A percentile compares a stretch with the other conserved stretches of the same genome.
phyloP scores from a whole-genome alignment of 1,140 invertebrate species.

The Neelides sp. region DNA sequence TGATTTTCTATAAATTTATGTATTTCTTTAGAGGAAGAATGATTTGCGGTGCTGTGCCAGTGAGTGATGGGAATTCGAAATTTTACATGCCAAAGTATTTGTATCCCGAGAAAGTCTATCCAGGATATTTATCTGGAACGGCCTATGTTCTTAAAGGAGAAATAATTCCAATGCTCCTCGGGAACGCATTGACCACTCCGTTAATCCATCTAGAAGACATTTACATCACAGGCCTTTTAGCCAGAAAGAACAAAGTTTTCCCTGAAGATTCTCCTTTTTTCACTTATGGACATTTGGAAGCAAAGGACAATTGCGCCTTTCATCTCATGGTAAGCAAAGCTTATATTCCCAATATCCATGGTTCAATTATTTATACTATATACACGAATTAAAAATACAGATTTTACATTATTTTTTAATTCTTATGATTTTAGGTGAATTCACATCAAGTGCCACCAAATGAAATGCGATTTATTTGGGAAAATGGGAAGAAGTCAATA shows the following conservation, averaged over 20 bases:
- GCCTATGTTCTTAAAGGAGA: slow-evolving; percentile 66
- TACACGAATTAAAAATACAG: neutral
- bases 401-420: slow-evolving; percentile 3
- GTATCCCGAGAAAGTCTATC: slow-evolving; percentile 57
- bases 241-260: slow-evolving; percentile 39
- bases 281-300: slow-evolving; percentile 39
- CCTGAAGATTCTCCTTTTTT: slow-evolving; percentile 48
- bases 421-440: slow-evolving; percentile 18
- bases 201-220: slow-evolving; percentile 73
- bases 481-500: slow-evolving; percentile 16
- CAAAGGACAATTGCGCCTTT: slow-evolving; percentile 26
- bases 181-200: slow-evolving; percentile 51
- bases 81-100: slow-evolving; percentile 56
- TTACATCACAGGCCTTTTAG: slow-evolving; percentile 45
- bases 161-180: slow-evolving; percentile 52
- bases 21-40: slow-evolving; percentile 18
- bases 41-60: slow-evolving; percentile 30
- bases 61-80: slow-evolving; percentile 32
- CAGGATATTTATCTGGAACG: slow-evolving; percentile 70
- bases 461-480: slow-evolving; percentile 21
- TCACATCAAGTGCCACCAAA: slow-evolving; percentile 26
- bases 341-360: neutral
- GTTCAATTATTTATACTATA: neutral
- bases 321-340: slow-evolving; percentile 21
- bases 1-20: no score